These are phyloP conservation scores for Nicator chloris DNA, from an alignment of 2,113 vertebrate species.

Conservation along the genomic window DNA sequence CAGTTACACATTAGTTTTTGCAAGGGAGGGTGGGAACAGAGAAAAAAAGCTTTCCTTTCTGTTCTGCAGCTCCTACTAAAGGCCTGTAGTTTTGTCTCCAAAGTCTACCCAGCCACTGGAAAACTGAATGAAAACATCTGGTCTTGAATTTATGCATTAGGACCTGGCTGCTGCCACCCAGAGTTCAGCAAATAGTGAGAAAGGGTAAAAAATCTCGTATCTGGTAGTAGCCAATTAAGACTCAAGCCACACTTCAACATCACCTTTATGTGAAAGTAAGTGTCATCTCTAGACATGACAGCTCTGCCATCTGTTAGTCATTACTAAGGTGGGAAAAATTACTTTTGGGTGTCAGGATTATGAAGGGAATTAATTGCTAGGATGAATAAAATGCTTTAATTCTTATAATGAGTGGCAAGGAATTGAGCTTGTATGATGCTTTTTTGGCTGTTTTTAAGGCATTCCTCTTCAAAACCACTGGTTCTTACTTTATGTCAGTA, in stretches of 20 bases:
- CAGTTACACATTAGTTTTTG: neutral
- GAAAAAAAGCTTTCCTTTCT: neutral
- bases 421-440: neutral
- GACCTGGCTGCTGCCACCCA: neutral
- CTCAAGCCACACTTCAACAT: neutral
- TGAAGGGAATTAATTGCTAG: neutral
- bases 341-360: neutral
- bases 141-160: neutral
- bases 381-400: neutral
- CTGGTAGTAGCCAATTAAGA: neutral
- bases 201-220: neutral
- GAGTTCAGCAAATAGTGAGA: neutral
- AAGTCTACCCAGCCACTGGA: neutral
- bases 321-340: neutral
- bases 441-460: constrained; percentile 49
- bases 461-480: constrained; percentile 19
- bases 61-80: neutral
- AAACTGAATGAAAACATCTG: neutral
- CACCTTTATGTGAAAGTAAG: neutral
- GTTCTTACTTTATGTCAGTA: neutral
- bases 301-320: neutral
- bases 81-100: neutral
- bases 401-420: constrained; percentile 1
- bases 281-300: neutral
- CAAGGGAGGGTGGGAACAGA: neutral